Base-by-base conservation (phyloP, 2,888 invertebrate genomes). In the Thymelicus acteon region DNA sequence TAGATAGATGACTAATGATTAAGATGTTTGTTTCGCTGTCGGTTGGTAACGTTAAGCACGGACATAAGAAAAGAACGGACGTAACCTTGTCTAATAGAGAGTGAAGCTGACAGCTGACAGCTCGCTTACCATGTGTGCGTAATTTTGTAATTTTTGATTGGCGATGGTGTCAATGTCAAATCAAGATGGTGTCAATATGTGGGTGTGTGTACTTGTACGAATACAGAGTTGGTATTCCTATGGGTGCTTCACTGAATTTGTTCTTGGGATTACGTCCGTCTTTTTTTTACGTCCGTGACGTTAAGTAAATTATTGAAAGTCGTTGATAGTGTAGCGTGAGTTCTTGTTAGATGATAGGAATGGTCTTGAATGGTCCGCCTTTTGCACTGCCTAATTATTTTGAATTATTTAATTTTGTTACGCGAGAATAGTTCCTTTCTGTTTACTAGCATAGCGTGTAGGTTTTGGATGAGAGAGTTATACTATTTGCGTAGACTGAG, bases 351-450 rank as follows among this genome's bases (percentile, higher is more conserved):
- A 44, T 69, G 24, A 62, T 62, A 68, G 68, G 54, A 47, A 62
- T 58, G 69, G 57, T 69, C 69, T 63, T 69, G 62, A 62, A 57
- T 63, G 69, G 69, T 69, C 69, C 69, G 69, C 69, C 69, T 69
- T 19, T 62, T 48, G 62, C 68, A 69, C 62, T 69, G 68, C 68
- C 62, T 69, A 62, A 62, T 69, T 69, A 62, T 37, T 62, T 69
- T 68, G 40, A 48, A 68, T 57, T 62, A 68, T 60, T 67, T 67
- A 61, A 61, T 67, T 67, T 44, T 57, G 40, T 57, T 65, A 65
- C 57, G 44, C 60, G 15, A 62, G 4, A 12, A 60, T 62, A 68
- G 68, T 62, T 68, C 68, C 54, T 68, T 69, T 69, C 54, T 31
- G 44, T 69, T 57, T 37, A 63, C 48, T 68, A 68, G 63, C 57